These are phyloP conservation scores for Varroa destructor DNA, from an alignment of 1,140 invertebrate species.

Conservation along the genomic window DNA sequence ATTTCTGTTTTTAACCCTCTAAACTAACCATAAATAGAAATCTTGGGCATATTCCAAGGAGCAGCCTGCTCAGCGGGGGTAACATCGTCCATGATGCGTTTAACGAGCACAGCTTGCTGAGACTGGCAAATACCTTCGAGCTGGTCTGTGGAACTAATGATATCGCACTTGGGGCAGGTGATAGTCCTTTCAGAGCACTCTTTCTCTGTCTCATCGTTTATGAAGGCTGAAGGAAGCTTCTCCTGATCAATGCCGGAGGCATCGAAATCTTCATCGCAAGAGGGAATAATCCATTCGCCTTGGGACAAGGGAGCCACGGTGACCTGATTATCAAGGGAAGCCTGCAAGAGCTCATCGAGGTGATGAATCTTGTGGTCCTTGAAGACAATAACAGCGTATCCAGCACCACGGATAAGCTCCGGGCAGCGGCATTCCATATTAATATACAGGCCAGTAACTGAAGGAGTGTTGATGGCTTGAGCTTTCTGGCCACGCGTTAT, in stretches of 20 bases:
- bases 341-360: neutral
- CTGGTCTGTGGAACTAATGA: neutral
- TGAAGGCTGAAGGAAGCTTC: constrained; percentile 16
- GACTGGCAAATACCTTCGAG: constrained; percentile 15
- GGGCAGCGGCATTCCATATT: neutral
- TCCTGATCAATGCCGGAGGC: neutral
- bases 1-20: too few species aligned
- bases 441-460: constrained; percentile 3
- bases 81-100: neutral
- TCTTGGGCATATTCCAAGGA: constrained; percentile 24
- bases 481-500: constrained; percentile 1
- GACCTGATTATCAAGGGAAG: neutral
- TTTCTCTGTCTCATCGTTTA: neutral
- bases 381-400: constrained; percentile 15
- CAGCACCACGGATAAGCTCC: neutral
- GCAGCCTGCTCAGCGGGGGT: neutral
- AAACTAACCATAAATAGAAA: constrained; percentile 1
- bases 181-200: neutral
- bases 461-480: neutral
- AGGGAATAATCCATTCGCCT: constrained; percentile 10
- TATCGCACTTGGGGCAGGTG: constrained; percentile 21
- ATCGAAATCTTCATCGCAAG: neutral
- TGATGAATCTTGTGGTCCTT: neutral
- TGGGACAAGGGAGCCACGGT: neutral
- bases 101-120: constrained; percentile 14